Base-by-base conservation (phyloP, 2,888 invertebrate species). In the Gasteruption jaculator region DNA sequence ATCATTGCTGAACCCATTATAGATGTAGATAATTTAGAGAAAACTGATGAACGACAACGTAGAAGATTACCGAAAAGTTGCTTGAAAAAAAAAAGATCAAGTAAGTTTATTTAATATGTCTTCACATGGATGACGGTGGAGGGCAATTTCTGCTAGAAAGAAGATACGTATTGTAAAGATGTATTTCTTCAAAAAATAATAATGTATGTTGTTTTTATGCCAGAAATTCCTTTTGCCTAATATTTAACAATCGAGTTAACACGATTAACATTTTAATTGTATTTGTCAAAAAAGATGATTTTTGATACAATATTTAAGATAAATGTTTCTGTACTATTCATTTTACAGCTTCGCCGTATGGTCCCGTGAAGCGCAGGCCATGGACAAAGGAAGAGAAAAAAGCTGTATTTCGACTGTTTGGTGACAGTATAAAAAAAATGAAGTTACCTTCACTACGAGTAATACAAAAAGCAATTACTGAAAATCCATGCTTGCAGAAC, bases 281-380 rank as follows among this genome's bases (percentile, higher is more conserved):
- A n/a, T n/a, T n/a, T n/a, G n/a, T n/a, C n/a, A n/a, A n/a, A n/a
- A n/a, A n/a, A n/a, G n/a, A n/a, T n/a, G n/a, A n/a, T n/a, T n/a
- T n/a, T n/a, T n/a, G n/a, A n/a, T n/a, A n/a, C n/a, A n/a, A n/a
- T n/a, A n/a, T n/a, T n/a, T n/a, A n/a, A n/a, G n/a, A n/a, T n/a
- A n/a, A n/a, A n/a, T n/a, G n/a, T n/a, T n/a, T n/a, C n/a, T n/a
- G n/a, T n/a, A 27, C 7, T 12, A 14, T 32, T 5, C 18, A 22
- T n/a, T 20, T 43, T 32, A 14, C 27, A 43, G 43, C 31, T 5
- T 43, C 43, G 12, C 43, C 43, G 14, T 32, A 19, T 25, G 34
- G 24, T 4, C n/a, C 5, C 11, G 25, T 29, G 8, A 30, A 2
- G 7, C 30, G 43, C 5, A 27, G 7, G 8, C 43, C 14, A 3